phyloP scores from a whole-genome alignment of 2,113 vertebrate genomes.

The Eidolon helvum region DNA sequence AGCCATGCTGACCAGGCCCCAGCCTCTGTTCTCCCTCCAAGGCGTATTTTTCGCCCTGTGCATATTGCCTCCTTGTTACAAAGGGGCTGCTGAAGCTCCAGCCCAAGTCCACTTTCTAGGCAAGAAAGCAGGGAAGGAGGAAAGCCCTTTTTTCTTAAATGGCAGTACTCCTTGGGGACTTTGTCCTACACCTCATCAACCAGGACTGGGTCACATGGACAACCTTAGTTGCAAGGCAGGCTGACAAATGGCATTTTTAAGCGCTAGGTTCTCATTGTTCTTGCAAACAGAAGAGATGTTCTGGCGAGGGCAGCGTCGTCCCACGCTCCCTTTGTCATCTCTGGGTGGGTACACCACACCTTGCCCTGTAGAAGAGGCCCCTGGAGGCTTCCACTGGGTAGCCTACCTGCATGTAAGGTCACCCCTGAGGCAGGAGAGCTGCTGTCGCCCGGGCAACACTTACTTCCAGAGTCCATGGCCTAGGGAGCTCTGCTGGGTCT shows the following conservation, averaged over 20 bases:
- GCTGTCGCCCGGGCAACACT: neutral
- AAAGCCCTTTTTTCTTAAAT: neutral
- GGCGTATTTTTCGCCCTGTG: neutral
- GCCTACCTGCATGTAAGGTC: neutral
- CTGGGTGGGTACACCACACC: too few relatives aligned
- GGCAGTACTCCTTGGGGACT: neutral
- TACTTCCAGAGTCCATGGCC: rapidly evolving
- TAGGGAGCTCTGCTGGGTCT: neutral
- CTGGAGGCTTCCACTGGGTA: neutral
- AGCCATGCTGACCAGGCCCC: neutral
- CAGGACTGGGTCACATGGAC: neutral
- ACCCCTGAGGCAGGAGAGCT: neutral
- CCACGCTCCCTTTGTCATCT: neutral
- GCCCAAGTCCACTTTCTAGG: neutral
- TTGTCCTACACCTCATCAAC: neutral
- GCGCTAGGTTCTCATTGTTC: neutral
- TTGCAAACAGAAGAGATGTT: neutral
- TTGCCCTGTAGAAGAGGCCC: neutral
- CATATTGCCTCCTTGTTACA: neutral
- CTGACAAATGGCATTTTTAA: neutral
- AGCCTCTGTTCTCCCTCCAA: neutral
- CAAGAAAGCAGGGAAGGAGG: neutral
- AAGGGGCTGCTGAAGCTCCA: neutral
- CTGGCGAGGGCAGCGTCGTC: neutral
- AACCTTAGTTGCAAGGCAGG: neutral